Evolutionary conservation across 2,888 invertebrate species (phyloP).

Genomic region (Melinaea marsaeus): DNA sequence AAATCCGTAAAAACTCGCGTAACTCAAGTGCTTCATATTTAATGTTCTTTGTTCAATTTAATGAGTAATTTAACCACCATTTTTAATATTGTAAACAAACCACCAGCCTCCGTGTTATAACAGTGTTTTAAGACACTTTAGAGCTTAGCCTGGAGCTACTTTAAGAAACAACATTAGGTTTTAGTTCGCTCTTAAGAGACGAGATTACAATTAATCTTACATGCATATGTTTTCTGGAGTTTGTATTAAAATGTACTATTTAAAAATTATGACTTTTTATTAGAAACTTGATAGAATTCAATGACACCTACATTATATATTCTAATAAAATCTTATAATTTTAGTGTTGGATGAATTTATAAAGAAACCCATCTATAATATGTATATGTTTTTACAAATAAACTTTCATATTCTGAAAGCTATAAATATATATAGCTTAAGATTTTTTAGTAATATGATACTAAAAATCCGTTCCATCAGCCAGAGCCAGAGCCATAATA

Average conservation of each 20-base stretch:
- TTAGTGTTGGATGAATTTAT: too few species aligned
- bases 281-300: too few species aligned
- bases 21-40: conserved; percentile 11
- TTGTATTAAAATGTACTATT: too few species aligned
- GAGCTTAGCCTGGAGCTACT: conserved; percentile 8
- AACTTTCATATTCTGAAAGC: too few species aligned
- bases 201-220: conserved; percentile 1
- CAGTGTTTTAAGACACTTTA: conserved; percentile 2
- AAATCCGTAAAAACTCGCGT: conserved; percentile 2
- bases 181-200: conserved; percentile 4
- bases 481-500: neutral
- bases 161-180: conserved; percentile 9
- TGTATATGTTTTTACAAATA: too few species aligned
- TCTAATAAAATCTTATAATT: too few species aligned
- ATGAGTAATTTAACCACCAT: conserved; percentile 21
- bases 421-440: too few species aligned
- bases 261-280: too few species aligned
- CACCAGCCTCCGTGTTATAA: neutral
- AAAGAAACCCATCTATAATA: too few species aligned
- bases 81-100: neutral
- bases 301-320: conserved; percentile 7
- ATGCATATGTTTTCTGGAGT: neutral
- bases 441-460: too few species aligned
- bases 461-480: too few species aligned
- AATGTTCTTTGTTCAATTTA: conserved; percentile 11